A percentile compares a stretch with the other conserved stretches of the same genome.
Conservation (phyloP, 2,888 invertebrate genomes). For the Fabriciana adippe region DNA sequence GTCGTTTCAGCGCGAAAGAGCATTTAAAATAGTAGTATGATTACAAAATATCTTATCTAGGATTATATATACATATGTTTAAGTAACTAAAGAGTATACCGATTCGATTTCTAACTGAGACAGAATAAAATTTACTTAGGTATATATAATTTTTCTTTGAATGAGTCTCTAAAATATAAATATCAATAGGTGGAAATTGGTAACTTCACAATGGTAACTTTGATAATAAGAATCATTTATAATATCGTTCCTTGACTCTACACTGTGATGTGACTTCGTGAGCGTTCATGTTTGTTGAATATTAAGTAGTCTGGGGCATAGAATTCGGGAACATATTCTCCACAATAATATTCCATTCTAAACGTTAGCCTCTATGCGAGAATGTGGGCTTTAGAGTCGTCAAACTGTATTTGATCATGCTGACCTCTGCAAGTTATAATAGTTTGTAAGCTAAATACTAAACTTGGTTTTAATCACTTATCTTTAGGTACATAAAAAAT, state of each 20-base stretch:
- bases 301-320: constrained; percentile 11
- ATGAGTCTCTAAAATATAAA: background rate
- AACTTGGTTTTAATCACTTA: background rate
- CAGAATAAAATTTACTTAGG: no score
- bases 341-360: constrained; percentile 7
- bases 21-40: no score
- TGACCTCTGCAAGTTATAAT: no score
- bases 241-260: constrained; percentile 6
- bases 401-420: background rate
- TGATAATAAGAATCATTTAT: constrained; percentile 7
- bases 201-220: background rate
- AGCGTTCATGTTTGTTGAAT: constrained; percentile 15
- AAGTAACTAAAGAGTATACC: no score
- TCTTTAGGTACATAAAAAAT: no score
- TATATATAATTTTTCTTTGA: no score
- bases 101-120: no score
- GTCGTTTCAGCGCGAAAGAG: no score
- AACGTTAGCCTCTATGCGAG: background rate
- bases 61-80: no score
- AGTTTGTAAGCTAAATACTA: background rate
- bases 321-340: constrained; percentile 10
- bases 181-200: background rate
- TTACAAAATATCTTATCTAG: no score
- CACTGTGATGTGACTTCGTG: constrained; percentile 9
- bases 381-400: constrained; percentile 5